Base-by-base conservation (phyloP, 2,113 vertebrate genomes). In the Axis porcinus region DNA sequence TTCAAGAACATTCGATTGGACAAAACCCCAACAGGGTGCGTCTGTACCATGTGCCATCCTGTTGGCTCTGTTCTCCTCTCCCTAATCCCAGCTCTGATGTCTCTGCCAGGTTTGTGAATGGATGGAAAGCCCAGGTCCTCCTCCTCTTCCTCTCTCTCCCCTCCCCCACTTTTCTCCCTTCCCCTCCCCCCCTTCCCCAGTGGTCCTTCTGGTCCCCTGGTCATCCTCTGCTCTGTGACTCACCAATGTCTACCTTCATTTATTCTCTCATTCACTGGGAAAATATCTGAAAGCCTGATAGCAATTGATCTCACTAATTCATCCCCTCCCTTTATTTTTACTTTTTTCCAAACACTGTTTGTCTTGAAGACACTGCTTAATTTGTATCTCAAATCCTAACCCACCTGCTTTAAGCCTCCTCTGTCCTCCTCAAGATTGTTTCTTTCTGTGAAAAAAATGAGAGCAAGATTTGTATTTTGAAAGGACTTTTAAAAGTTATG, bases 281-380 rank as follows among this genome's bases (percentile, higher is more conserved):
- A 74, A 64, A 43, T 36, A 79, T 76, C 81, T 91, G 82, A 97
- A 43, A 79, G 16, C 15, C 55, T 89, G 28, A 21, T 86, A 70
- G 84, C 47, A 82, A 16, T 6, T 9, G 7, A 30, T 54, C 25
- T 67, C 40, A 86, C 13, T 50, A 64, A 94, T 50, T 94, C 92
- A 90, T 85, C n/a, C 86, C 28, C 16, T 95, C 50, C n/a, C 33
- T 70, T 85, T 87, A 86, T 28, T 86, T 92, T 90, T 43, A 54
- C 57, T 70, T 40, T 79, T 78, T 36, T 54, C 52, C 14, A 83
- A 89, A 45, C 15, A 5, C 7, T 86, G 43, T 94, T 58, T 52
- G 16, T 62, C 74, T 85, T 54, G 9, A 86, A 74, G 47, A 36
- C 23, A 57, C 7, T 64, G 78, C 50, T 90, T 94, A 60, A 28